A percentile compares a stretch with the other conserved stretches of the same genome.
Evolutionary conservation across 2,113 vertebrate genomes (phyloP).

Genomic region (Platichthys stellatus): DNA sequence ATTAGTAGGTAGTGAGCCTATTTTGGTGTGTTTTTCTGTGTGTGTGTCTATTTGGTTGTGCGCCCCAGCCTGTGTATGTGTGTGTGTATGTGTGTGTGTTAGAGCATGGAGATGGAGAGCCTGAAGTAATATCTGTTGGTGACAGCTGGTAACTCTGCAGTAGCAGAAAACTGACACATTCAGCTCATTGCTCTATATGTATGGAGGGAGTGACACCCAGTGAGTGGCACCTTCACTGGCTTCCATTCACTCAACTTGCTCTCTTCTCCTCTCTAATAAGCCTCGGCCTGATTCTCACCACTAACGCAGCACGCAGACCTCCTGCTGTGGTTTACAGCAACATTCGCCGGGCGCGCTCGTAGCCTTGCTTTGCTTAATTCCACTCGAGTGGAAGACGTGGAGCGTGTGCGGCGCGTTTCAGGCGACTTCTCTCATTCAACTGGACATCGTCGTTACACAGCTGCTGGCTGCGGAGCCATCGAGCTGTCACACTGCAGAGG

Average conservation of each 20-base stretch:
- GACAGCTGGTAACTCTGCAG: conserved; percentile 57
- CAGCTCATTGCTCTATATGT: conserved; percentile 60
- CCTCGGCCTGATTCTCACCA: conserved; percentile 44
- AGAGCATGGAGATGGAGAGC: background rate
- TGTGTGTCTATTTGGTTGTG: background rate
- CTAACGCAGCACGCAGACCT: conserved; percentile 21
- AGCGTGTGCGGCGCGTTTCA: conserved; percentile 1
- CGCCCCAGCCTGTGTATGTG: background rate
- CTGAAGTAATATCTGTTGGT: conserved; percentile 49
- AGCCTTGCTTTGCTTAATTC: conserved; percentile 26
- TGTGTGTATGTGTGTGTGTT: background rate
- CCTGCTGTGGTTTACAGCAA: conserved; percentile 44
- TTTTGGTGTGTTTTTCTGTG: background rate
- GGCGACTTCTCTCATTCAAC: conserved; percentile 15
- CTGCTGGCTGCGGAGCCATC: conserved; percentile 5
- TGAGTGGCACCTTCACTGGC: conserved; percentile 62
- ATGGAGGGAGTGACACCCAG: conserved; percentile 49
- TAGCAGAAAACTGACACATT: conserved; percentile 45
- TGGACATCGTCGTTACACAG: conserved; percentile 5
- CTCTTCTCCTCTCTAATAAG: conserved; percentile 49
- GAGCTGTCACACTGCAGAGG: conserved; percentile 45
- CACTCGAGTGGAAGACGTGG: conserved; percentile 23
- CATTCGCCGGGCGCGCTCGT: conserved; percentile 4
- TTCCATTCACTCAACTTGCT: conserved; percentile 25
- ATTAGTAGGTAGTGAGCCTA: background rate